Evolutionary conservation across 2,888 invertebrate species (phyloP).

Genomic region (Hydraecia micacea): DNA sequence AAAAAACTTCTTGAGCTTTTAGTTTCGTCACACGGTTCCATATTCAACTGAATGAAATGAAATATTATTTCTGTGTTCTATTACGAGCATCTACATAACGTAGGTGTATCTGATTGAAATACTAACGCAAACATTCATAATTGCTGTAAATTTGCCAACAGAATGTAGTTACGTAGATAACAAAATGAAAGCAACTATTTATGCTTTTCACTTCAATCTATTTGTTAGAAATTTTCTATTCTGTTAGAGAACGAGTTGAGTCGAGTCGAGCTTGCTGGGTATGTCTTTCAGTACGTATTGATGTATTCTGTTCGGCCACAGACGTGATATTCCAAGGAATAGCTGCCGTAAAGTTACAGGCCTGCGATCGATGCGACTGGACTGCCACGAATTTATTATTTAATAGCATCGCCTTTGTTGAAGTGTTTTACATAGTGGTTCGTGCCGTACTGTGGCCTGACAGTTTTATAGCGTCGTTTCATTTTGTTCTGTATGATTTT

Average conservation of each 20-base stretch:
- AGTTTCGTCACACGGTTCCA: slow-evolving; percentile 15
- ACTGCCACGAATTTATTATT: slow-evolving; percentile 62
- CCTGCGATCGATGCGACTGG: slow-evolving; percentile 56
- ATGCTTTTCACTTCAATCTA: slow-evolving; percentile 18
- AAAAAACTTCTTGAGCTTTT: slow-evolving; percentile 51
- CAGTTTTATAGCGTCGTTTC: slow-evolving; percentile 26
- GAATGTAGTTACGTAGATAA: slow-evolving; percentile 30
- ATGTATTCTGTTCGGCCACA: slow-evolving; percentile 26
- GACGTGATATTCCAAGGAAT: slow-evolving; percentile 46
- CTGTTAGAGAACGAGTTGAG: slow-evolving; percentile 3
- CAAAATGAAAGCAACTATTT: slow-evolving; percentile 37
- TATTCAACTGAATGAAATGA: slow-evolving; percentile 40
- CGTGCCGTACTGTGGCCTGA: slow-evolving; percentile 23
- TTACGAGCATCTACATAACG: slow-evolving; percentile 20
- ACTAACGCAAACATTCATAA: slow-evolving; percentile 49
- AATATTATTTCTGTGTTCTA: slow-evolving; percentile 42
- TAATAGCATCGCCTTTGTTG: slow-evolving; percentile 44
- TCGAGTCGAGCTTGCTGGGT: slow-evolving; percentile 5
- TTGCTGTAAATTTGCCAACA: slow-evolving; percentile 41
- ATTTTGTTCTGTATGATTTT: slow-evolving; percentile 25
- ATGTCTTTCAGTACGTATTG: slow-evolving; percentile 29
- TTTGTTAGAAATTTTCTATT: slow-evolving; percentile 31
- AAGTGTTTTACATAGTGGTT: slow-evolving; percentile 33
- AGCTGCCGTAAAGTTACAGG: slow-evolving; percentile 36
- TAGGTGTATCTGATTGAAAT: slow-evolving; percentile 45